Base-by-base conservation (phyloP, 2,113 vertebrate genomes). In the Ivindomyrus marchei region DNA sequence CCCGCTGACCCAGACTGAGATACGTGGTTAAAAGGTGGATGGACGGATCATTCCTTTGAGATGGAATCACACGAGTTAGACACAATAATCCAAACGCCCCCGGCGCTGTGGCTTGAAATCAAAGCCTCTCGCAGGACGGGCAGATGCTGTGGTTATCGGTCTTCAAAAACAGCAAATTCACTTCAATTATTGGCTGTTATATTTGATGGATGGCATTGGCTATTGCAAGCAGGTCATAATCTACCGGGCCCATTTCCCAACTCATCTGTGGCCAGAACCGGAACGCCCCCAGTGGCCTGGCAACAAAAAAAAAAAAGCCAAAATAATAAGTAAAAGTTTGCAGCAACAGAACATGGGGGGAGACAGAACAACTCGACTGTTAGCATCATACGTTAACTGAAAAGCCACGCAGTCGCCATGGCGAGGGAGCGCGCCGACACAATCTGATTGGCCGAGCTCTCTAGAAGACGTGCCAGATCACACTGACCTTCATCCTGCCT, bases 151-250 rank as follows among this genome's bases (percentile, higher is more conserved):
- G 24, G 39, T 50, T 66, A 19, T 49, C 42, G 24, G 42, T n/a
- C 9, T 56, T 36, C 46, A 19, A 15, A 53, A 89, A 74, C 39
- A 84, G 74, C 52, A 62, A 24, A 84, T 89, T 85, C 66, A 47
- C 50, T 70, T 80, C 24, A 39, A 62, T 89, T 88, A 49, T 36
- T 46, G 49, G 45, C 24, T n/a, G 1, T 70, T 74, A n/a, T 36
- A 31, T 19, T 52, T 90, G 91, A 88, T 89, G 52, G 53, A 87
- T 42, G 49, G 19, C 45, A 39, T 90, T 56, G 52, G 83, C 42
- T 87, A 42, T 62, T 88, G 62, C 56, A 58, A 83, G 49, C 89
- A 58, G 47, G 84, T 31, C 89, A 83, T 42, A 39, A n/a, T 83
- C 62, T 19, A 24, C 11, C 1, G 24, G 24, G 53, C 6, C 49